These are phyloP conservation scores for Phortica variegata DNA, from an alignment of 1,140 invertebrate genomes.

Conservation along the genomic window DNA sequence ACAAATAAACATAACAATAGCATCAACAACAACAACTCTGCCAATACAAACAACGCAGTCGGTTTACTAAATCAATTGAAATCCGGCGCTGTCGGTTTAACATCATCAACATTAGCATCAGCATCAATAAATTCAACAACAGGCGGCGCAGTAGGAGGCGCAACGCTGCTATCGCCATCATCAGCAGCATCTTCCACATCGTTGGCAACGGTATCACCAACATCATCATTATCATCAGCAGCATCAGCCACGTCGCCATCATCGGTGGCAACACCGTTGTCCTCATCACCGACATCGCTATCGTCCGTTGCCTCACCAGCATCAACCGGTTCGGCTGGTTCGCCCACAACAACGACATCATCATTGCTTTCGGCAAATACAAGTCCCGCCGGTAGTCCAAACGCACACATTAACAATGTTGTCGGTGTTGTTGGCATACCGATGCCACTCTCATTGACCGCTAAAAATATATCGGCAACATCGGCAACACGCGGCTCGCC, in stretches of 20 bases:
- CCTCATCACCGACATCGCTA: too few relatives aligned
- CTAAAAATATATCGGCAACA: conserved; percentile 22
- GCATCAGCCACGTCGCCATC: conserved; percentile 1
- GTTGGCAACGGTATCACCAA: neutral
- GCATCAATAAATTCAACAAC: too few relatives aligned
- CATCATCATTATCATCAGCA: neutral
- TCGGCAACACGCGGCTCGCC: conserved; percentile 21
- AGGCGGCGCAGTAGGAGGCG: too few relatives aligned
- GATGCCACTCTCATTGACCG: conserved; percentile 19
- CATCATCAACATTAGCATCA: too few relatives aligned
- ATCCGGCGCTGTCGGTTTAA: too few relatives aligned
- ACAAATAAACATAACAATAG: conserved; percentile 16
- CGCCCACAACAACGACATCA: neutral
- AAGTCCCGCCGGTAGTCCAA: conserved; percentile 4
- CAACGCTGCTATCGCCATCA: too few relatives aligned
- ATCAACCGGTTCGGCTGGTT: too few relatives aligned
- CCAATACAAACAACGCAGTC: conserved; percentile 8
- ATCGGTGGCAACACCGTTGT: neutral
- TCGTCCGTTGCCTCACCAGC: too few relatives aligned
- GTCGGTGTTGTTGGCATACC: too few relatives aligned
- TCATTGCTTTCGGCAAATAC: neutral
- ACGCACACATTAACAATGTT: neutral
- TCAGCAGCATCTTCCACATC: neutral
- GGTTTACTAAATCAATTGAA: too few relatives aligned
- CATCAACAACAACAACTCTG: conserved; percentile 14